Percentiles rank a stretch among this genome's conserved stretches.
phyloP scores from a whole-genome alignment of 2,888 invertebrate species.

The Drosophila putrida region DNA sequence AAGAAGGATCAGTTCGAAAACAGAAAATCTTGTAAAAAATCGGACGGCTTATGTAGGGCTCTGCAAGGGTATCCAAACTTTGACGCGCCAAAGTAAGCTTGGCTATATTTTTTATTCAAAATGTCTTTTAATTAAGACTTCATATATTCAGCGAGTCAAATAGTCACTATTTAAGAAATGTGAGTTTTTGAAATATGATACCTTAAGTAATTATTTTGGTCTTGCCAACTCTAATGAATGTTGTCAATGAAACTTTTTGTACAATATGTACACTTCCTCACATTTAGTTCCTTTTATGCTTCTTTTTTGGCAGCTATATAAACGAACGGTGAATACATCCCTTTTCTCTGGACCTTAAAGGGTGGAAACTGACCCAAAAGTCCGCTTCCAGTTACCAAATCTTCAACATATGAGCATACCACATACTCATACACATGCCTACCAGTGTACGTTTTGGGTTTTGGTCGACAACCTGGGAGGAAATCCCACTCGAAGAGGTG shows the following conservation, averaged over 20 bases:
- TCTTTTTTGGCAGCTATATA: slow-evolving; percentile 26
- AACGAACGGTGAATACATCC: slow-evolving; percentile 42
- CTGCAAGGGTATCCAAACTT: too few species aligned
- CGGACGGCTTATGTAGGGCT: too few species aligned
- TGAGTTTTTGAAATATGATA: not conserved
- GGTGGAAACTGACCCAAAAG: slow-evolving; percentile 66
- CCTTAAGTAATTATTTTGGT: slow-evolving; percentile 15
- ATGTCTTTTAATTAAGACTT: too few species aligned
- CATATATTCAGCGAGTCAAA: too few species aligned
- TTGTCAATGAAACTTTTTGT: slow-evolving; percentile 66
- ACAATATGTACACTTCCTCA: slow-evolving; percentile 75
- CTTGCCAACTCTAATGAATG: slow-evolving; percentile 56
- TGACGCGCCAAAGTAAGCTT: too few species aligned
- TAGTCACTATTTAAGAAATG: not conserved
- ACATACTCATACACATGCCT: slow-evolving; percentile 24
- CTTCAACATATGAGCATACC: slow-evolving; percentile 41
- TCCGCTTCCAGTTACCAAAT: slow-evolving; percentile 31
- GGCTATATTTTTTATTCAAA: too few species aligned
- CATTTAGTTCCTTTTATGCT: slow-evolving; percentile 51
- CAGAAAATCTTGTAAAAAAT: too few species aligned
- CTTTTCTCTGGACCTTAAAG: slow-evolving; percentile 41
- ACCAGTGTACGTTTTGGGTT: slow-evolving; percentile 26
- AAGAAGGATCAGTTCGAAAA: too few species aligned
- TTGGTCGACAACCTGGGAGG: slow-evolving; percentile 60
- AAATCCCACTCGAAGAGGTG: too few species aligned